Base-by-base conservation (phyloP, 53 echinoderm and acorn worm species). In the Actinopyga echinites region DNA sequence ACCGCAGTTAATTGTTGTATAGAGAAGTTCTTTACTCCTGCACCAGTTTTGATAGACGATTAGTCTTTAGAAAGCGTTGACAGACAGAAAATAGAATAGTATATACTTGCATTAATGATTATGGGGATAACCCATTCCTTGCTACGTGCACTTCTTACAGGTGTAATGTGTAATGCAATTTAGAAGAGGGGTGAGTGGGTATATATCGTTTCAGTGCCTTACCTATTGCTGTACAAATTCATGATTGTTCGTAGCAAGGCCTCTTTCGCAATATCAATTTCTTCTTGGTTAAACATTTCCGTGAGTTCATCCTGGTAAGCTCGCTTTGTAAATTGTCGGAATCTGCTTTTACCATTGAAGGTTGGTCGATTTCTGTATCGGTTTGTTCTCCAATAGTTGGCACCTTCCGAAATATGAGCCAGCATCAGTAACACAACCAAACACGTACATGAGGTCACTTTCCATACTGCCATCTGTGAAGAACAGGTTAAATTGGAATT, bases 241-340 rank as follows among this genome's bases (percentile, higher is more conserved):
- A 54, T 1, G 30, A 77, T 53, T 29, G 77, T 77, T 77, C 49
- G 53, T 13, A 77, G 49, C 77, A 77, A 77, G 77, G 77, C 77
- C 28, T 77, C 56, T 54, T 56, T 77, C 30, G 77, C 77, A 15
- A 56, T 56, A 31, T 53, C 52, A 30, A 77, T 77, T 54, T 77
- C 25, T 55, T 77, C 77, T 26, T 77, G 52, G n/a, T 24, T 56
- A 56, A 53, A 77, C 77, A 55, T 25, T 24, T 21, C 31, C 56
- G 25, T 13, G 15, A 77, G 28, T 3, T 77, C 56, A 32, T 77
- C 77, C 25, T 77, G 26, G 77, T 77, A 77, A 20, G 29, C 49
- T 33, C 77, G 12, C 54, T 77, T 77, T 62, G 62, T 55, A 21
- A 19, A 33, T 23, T 53, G 30, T 12, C 55, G 28, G 19, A 26